Percentiles rank a stretch among this genome's conserved stretches.
Conservation (phyloP, 2,888 invertebrate species). For the Rotaria magnacalcarata region DNA sequence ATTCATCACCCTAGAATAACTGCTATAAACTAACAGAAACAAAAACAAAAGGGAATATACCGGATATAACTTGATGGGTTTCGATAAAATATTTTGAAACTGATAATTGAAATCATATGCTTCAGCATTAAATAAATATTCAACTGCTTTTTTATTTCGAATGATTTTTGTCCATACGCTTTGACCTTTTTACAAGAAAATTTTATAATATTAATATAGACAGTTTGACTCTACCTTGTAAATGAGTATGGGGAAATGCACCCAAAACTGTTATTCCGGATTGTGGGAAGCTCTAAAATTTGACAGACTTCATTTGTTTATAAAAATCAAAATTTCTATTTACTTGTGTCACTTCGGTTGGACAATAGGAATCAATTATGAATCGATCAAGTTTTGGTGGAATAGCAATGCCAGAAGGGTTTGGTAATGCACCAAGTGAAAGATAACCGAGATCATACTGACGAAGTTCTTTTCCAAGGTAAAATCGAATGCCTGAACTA, state of each 20-base stretch:
- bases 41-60: background rate
- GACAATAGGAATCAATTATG: too few relatives aligned
- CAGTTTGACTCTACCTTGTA: background rate
- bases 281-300: background rate
- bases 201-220: background rate
- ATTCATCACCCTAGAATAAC: constrained; percentile 38
- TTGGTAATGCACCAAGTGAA: too few relatives aligned
- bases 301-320: background rate
- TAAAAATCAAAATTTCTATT: too few relatives aligned
- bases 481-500: too few relatives aligned
- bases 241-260: background rate
- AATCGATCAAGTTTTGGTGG: too few relatives aligned
- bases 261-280: background rate
- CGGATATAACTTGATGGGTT: background rate
- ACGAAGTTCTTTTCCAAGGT: too few relatives aligned
- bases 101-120: constrained; percentile 46
- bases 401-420: too few relatives aligned
- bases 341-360: too few relatives aligned
- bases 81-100: background rate
- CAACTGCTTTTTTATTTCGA: constrained; percentile 38
- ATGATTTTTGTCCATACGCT: constrained; percentile 41
- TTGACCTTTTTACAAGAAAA: background rate
- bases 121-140: constrained; percentile 41
- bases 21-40: background rate
- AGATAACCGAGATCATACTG: too few relatives aligned